Conservation (phyloP, 2,797 vertebrate genomes). For the Sebastes iracundus region DNA sequence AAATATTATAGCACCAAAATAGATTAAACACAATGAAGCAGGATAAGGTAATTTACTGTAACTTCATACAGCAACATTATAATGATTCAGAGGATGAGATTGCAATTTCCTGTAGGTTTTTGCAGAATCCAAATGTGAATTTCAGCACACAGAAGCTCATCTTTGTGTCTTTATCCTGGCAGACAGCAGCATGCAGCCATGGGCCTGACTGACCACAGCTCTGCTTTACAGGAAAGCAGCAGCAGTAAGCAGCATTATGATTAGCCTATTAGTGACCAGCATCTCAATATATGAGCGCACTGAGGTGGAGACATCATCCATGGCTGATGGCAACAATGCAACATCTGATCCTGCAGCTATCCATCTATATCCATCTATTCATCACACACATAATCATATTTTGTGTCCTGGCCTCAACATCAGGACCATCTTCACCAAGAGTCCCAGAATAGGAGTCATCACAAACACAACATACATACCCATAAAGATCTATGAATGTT, state of each 20-base stretch:
- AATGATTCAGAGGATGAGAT: no score
- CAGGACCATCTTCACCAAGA: no score
- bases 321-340: conserved; percentile 30
- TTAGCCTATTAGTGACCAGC: conserved; percentile 10
- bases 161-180: background rate
- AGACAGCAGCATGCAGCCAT: conserved; percentile 7
- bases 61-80: background rate
- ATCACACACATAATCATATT: background rate
- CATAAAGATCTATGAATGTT: no score
- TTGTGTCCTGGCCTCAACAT: no score
- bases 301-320: conserved; percentile 23
- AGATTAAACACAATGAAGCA: no score
- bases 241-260: background rate
- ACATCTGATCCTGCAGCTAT: background rate
- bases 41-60: background rate
- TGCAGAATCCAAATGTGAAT: background rate
- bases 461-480: no score
- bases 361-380: background rate
- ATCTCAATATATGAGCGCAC: conserved; percentile 1
- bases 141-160: background rate
- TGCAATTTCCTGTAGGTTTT: background rate
- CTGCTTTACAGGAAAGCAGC: conserved; percentile 2
- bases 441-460: no score
- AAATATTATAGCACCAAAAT: no score
- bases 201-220: conserved; percentile 28